Conservation (phyloP, 2,888 invertebrate species). For the Arctia plantaginis region DNA sequence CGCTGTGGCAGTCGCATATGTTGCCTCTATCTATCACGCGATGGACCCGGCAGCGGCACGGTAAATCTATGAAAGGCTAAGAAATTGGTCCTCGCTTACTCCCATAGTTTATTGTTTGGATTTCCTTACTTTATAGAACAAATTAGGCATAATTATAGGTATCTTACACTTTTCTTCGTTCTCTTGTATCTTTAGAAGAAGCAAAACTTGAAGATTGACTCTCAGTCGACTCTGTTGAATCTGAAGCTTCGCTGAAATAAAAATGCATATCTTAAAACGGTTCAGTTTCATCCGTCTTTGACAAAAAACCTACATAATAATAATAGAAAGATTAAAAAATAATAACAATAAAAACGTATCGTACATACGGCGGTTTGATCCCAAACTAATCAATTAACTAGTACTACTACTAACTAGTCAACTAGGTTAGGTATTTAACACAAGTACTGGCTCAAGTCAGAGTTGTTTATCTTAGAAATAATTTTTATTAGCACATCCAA, state of each 20-base stretch:
- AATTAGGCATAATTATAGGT: not conserved
- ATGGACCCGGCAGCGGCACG: no score
- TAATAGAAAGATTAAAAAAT: not conserved
- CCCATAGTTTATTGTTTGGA: not conserved
- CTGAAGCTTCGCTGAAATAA: conserved; percentile 1
- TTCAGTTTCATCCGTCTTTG: not conserved
- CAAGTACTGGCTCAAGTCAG: no score
- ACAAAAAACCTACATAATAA: not conserved
- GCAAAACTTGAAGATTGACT: conserved; percentile 41
- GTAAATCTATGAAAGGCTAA: no score
- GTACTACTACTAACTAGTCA: no score
- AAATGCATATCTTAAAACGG: not conserved
- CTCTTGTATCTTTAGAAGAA: conserved; percentile 68
- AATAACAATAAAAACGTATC: not conserved
- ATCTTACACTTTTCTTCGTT: conserved; percentile 61
- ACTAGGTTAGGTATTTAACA: no score
- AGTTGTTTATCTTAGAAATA: no score
- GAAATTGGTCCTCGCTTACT: not conserved
- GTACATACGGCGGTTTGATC: no score
- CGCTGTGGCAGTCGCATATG: no score
- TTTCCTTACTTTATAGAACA: not conserved
- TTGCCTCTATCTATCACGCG: no score
- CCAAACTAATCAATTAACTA: no score
- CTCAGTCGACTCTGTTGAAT: not conserved
- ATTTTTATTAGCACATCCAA: no score